Evolutionary conservation across 2,113 vertebrate genomes (phyloP), one percentile per base, ranked within the genome.

Genomic region (Eptatretus burgeri): DNA sequence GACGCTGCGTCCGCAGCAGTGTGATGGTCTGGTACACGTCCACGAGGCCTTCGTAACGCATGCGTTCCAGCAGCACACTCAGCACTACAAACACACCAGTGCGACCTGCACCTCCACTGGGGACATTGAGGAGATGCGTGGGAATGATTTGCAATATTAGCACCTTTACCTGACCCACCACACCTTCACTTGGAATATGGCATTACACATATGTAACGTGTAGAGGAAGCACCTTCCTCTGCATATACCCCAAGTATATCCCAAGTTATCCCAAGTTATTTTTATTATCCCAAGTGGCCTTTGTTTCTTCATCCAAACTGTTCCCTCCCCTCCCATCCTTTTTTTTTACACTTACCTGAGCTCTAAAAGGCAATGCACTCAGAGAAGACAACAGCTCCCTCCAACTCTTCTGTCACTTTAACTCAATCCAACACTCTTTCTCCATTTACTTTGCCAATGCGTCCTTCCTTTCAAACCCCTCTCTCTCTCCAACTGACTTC

Each of bases 11-110:
- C 67, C 89, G 80, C 67, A 98, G 80, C 91, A 93, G 89, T 78
- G 95, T 95, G 69, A 98, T 88, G 0, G 91, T 98, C 78, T 98
- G 91, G 79, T 95, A 98, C 71, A 95, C 85, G 74, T 98, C 91
- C 70, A 98, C 91, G 70, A 94, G 86, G 0, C 91, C 91, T 68
- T 98, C 89, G 1, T 94, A 94, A 63, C 89, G 85, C 91, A 98
- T 95, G 49, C 91, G 71, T 70, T 98, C 91, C 76, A 98, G 76
- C 16, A 95, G 88, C 50, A 95, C 95, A 69, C 91, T 98, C 66
- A 98, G 76, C 0, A 88, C 88, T 75, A 93, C 89, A 69, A 98
- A 95, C 65, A 95, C 89, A 0, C 91, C 91, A 0, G 87, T 94
- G 71, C 91, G 74, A 64, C 91, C 91, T 68, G 94, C 91, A 0